A percentile compares a stretch with the other conserved stretches of the same genome.
phyloP scores from a whole-genome alignment of 2,797 vertebrate genomes.

The Eulemur coronatus region DNA sequence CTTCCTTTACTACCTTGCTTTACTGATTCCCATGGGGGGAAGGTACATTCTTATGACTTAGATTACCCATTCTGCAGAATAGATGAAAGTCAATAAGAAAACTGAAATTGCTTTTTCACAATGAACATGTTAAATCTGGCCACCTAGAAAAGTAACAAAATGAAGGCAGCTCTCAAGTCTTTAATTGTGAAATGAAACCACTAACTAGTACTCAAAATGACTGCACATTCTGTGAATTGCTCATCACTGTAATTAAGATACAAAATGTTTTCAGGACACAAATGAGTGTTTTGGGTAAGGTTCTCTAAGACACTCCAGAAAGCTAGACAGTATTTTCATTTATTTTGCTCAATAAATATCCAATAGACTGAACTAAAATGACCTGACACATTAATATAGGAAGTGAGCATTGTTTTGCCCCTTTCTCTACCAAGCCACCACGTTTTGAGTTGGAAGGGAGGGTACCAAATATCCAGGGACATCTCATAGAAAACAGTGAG shows the following conservation, averaged over 20 bases:
- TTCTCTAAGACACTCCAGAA: background rate
- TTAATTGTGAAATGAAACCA: background rate
- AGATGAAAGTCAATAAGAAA: conserved; percentile 45
- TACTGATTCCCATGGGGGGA: background rate
- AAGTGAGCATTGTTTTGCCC: background rate
- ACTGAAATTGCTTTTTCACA: conserved; percentile 41
- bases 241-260: background rate
- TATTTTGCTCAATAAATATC: background rate
- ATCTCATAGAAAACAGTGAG: background rate
- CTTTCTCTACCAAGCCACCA: background rate
- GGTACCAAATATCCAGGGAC: background rate
- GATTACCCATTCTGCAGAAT: conserved; percentile 6
- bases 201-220: background rate
- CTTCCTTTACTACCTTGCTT: conserved; percentile 40
- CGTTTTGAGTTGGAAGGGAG: background rate
- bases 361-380: background rate
- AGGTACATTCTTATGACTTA: background rate
- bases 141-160: conserved; percentile 20
- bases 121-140: conserved; percentile 31
- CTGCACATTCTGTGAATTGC: background rate
- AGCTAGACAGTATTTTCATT: background rate
- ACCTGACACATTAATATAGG: background rate
- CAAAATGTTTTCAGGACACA: conserved; percentile 3
- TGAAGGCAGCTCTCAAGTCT: background rate
- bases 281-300: background rate